phyloP scores from a whole-genome alignment of 2,113 vertebrate species.

The Nesospiza acunhae region DNA sequence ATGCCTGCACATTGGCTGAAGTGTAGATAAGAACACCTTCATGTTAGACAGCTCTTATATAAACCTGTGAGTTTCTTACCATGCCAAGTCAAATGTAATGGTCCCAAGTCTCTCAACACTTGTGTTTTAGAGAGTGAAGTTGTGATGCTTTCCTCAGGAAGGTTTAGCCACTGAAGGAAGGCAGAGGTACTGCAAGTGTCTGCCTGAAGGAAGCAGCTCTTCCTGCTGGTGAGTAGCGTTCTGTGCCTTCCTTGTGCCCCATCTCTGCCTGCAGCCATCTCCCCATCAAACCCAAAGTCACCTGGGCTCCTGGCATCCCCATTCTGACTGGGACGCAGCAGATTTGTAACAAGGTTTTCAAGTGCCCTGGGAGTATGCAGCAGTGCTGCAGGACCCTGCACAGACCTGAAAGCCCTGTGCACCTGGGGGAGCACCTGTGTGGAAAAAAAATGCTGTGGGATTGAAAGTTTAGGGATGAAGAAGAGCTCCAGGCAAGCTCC shows the following conservation, averaged over 20 bases:
- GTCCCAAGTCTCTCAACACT: background rate
- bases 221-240: background rate
- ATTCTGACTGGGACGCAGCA: background rate
- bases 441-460: background rate
- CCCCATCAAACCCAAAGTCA: background rate
- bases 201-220: background rate
- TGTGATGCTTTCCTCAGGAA: background rate
- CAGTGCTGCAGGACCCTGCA: rapidly evolving
- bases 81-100: background rate
- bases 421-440: rapidly evolving
- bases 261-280: background rate
- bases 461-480: background rate
- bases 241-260: rapidly evolving
- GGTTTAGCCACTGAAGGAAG: background rate
- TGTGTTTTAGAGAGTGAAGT: background rate
- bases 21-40: slow-evolving; percentile 10
- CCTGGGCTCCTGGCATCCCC: background rate
- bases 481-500: background rate
- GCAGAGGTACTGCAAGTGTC: background rate
- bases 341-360: background rate
- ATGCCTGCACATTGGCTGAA: slow-evolving; percentile 72
- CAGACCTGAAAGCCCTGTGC: background rate
- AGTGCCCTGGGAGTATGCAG: background rate
- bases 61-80: background rate
- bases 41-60: background rate